phyloP scores from a whole-genome alignment of 2,888 invertebrate species.

The Bugula neritina region DNA sequence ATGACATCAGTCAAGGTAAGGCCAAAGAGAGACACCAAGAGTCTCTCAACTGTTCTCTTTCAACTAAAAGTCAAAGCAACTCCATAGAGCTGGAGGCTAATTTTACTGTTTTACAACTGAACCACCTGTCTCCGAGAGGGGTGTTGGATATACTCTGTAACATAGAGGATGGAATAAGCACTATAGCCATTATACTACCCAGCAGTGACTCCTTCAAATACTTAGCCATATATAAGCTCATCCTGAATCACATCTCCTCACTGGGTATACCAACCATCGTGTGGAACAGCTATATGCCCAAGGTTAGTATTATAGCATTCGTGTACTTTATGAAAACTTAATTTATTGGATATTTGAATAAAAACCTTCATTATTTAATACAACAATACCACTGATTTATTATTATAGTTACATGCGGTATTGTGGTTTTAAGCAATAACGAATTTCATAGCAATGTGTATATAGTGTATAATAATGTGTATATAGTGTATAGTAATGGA shows the following conservation, averaged over 20 bases:
- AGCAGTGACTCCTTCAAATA: slow-evolving; percentile 90
- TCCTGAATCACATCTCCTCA: slow-evolving; percentile 85
- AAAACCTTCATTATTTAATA: too few relatives aligned
- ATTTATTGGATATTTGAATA: too few relatives aligned
- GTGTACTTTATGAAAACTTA: neutral
- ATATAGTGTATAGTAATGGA: too few relatives aligned
- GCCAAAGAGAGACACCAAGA: neutral
- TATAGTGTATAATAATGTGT: too few relatives aligned
- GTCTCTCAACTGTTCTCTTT: neutral
- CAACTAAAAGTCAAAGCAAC: neutral
- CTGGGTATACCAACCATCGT: slow-evolving; percentile 91
- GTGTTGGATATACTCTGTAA: slow-evolving; percentile 43
- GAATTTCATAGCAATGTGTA: too few relatives aligned
- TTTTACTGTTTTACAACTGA: neutral
- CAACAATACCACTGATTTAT: too few relatives aligned
- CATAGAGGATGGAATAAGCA: slow-evolving; percentile 37
- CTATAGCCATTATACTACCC: slow-evolving; percentile 67
- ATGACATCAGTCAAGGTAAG: neutral
- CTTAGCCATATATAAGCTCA: slow-evolving; percentile 88
- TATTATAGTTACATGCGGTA: too few relatives aligned
- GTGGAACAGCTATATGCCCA: slow-evolving; percentile 96
- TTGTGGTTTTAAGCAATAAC: too few relatives aligned
- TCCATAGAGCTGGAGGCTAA: neutral
- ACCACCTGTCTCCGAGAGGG: slow-evolving; percentile 34
- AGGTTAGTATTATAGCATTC: slow-evolving; percentile 38